Base-by-base conservation (phyloP, 2,888 invertebrate species). In the Crossocerus cetratus region DNA sequence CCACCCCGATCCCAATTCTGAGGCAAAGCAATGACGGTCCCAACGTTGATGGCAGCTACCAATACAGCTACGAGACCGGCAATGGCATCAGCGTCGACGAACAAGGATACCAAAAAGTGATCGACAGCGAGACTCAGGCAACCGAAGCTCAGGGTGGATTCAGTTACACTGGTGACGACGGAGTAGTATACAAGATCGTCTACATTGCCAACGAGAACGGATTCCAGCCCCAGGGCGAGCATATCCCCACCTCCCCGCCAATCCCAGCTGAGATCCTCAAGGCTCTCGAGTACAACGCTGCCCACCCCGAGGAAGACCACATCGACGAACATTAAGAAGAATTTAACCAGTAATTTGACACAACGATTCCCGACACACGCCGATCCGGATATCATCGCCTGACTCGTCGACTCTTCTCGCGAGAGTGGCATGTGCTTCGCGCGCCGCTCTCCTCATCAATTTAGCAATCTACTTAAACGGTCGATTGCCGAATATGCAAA, bases 191-290 rank as follows among this genome's bases (percentile, higher is more conserved):
- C 81, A 85, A 90, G n/a, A 86, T 94, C 72, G 89, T 91, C 57
- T 95, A 94, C 89, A 85, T 92, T 69, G 94, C 95, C 78, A 94
- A 95, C 81, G 94, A 94, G 87, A 93, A 94, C 78, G 95, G 95
- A 70, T 95, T 93, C 92, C 93, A 93, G 76, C 93, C 94, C 32
- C 89, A 91, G 88, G 94, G 91, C 44, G 88, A 84, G 42, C 91
- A 91, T 76, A 81, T 91, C 32, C 91, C 91, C 3, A 49, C 49
- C 14, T n/a, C 49, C 1, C 49, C 49, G 14, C 86, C 89, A 1
- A 88, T 91, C 44, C 91, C 91, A 14, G 81, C 84, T 23, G 89
- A 86, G 63, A 91, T 91, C 74, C 84, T 87, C 53, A 85, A 83
- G 69, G 90, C 91, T n/a, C 86, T 91, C 62, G 89, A 87, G 32